Evolutionary conservation across 2,797 vertebrate species (phyloP), one percentile per base, ranked within the genome.

Genomic region (Pristis pectinata): DNA sequence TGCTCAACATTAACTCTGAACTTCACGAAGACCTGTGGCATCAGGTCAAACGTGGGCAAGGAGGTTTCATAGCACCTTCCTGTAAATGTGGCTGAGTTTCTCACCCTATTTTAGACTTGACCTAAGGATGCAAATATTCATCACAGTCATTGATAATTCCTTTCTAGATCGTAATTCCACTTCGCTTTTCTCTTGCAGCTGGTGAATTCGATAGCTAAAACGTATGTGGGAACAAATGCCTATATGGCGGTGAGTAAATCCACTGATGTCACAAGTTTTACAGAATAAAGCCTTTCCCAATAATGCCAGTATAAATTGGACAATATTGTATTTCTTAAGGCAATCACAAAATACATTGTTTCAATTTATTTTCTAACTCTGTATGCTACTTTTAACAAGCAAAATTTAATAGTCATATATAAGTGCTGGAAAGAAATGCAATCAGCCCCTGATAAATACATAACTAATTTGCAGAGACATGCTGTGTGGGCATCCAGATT

Each of bases 121-220:
- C 95, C 95, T 95, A 96, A 96, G 96, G 96, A 96, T 96, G 96
- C 97, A 95, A 96, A 96, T 96, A 97, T 97, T 97, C 97, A 97
- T 95, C 95, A 27, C 94, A 0, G 95, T 95, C 96, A 97, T 96
- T 95, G 95, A 96, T 96, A 97, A 97, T 97, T 97, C 96, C 96
- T 96, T 95, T 56, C 96, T 96, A 96, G 96, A 97, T 97, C 96
- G 96, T 97, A 96, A 96, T 96, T 22, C 6, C 27, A 72, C 76
- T 0, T 19, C 95, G 95, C 95, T 27, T 72, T 95, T 91, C 96
- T 97, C 97, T 97, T 96, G 95, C 98, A 99, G 99, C 96, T 99
- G 97, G 99, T 99, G 97, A 99, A 99, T 97, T 99, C 99, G 94
- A 99, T 99, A 95, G 99, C 99, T 96, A 99, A 99, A 98, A 99